Percentiles rank a stretch among this genome's conserved stretches.
Evolutionary conservation across 2,888 invertebrate genomes (phyloP).

Genomic region (Odontocolon sp.): DNA sequence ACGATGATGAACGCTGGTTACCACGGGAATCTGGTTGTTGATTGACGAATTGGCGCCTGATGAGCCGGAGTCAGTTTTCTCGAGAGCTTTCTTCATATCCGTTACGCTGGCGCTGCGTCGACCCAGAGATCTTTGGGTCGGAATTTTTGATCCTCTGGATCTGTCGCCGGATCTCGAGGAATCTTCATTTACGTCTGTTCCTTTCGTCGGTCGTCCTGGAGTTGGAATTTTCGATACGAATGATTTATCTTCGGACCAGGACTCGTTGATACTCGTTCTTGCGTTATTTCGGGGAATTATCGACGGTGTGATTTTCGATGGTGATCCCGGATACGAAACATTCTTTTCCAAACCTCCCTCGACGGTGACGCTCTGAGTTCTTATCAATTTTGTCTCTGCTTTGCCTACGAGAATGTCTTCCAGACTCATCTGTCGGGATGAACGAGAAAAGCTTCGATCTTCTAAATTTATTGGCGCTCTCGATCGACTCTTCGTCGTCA

Average conservation of each 20-base stretch:
- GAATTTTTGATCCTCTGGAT: constrained; percentile 71
- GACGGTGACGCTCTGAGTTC: constrained; percentile 55
- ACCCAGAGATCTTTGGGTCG: constrained; percentile 69
- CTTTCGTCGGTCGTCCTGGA: constrained; percentile 61
- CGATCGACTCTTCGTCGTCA: constrained; percentile 75
- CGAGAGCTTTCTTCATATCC: constrained; percentile 84
- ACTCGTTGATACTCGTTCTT: constrained; percentile 60
- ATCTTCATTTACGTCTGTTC: constrained; percentile 61
- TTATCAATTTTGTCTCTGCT: constrained; percentile 59
- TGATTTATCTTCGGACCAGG: constrained; percentile 67
- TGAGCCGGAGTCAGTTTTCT: constrained; percentile 78
- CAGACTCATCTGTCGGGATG: constrained; percentile 74
- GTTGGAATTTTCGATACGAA: constrained; percentile 73
- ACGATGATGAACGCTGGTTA: constrained; percentile 75
- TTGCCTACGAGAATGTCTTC: constrained; percentile 75
- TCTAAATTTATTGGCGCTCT: constrained; percentile 76
- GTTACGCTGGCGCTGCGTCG: constrained; percentile 82
- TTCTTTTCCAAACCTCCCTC: constrained; percentile 14
- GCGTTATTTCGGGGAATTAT: constrained; percentile 24
- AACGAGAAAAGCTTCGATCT: constrained; percentile 69
- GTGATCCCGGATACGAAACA: background rate
- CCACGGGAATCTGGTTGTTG: constrained; percentile 14
- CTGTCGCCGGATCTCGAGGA: constrained; percentile 54
- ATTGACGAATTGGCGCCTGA: background rate
- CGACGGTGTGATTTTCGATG: constrained; percentile 8